Evolutionary conservation across 2,113 vertebrate genomes (phyloP), one percentile per base, ranked within the genome.

Genomic region (Paracanthobrama guichenoti): DNA sequence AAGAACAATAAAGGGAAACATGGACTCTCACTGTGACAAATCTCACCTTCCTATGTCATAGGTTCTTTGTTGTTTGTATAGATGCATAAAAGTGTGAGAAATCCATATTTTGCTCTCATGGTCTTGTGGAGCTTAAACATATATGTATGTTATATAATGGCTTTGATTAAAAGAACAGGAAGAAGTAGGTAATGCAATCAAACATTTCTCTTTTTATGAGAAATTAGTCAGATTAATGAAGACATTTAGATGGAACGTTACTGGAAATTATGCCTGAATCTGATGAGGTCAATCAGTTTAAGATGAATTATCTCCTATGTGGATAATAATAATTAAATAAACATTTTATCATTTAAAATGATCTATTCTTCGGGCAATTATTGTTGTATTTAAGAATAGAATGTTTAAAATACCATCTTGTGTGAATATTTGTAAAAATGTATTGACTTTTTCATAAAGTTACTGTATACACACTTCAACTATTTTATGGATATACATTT

Each of bases 41-140:
- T 82, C 24, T 66, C 76, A 66, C 62, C 53, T 83, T 87, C 84
- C 88, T 85, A 81, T 64, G 42, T 48, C 57, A 78, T 89, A 79
- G 85, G 85, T 90, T 85, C 44, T 89, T 69, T 84, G 81, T 79
- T 50, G 75, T 87, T 89, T 81, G 85, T 86, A 80, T 87, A 83
- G 81, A 85, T 89, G 62, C 79, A 83, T 75, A 85, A 88, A 73
- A 84, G 77, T 31, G 79, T 81, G 35, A 24, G 46, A 31, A 62
- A 22, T 69, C 53, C 50, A 48, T 44, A 44, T 86, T 64, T 74
- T 84, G 62, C 83, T 83, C 83, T 84, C 84, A 84, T 82, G 85
- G 89, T 88, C 39, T 79, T 76, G 42, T 77, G 46, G 77, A 60
- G 79, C 31, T 48, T 59, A 84, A n/a, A 53, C 46, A 39, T 50